Percentiles rank a stretch among this genome's conserved stretches.
Evolutionary conservation across 1,140 invertebrate genomes (phyloP).

Genomic region (Mizuhopecten yessoensis): DNA sequence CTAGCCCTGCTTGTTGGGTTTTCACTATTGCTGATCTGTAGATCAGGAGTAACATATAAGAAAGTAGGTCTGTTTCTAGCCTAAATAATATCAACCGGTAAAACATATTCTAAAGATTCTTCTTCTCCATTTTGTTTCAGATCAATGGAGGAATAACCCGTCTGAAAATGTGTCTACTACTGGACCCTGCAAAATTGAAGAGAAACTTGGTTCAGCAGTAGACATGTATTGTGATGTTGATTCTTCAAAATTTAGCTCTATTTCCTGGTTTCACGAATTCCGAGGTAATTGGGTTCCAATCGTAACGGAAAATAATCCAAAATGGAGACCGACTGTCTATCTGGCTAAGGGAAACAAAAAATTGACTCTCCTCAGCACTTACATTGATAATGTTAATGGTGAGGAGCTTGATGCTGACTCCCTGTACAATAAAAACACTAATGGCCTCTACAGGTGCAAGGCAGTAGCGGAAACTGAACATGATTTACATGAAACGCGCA

Average conservation of each 20-base stretch:
- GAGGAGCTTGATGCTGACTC: not conserved
- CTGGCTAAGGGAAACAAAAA: not conserved
- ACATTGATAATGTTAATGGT: not conserved
- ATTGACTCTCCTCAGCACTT: not conserved
- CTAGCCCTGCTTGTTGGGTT: too few species aligned
- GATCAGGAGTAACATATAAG: too few species aligned
- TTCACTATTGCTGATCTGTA: too few species aligned
- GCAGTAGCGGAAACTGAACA: not conserved
- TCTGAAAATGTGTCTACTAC: not conserved
- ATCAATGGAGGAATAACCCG: not conserved
- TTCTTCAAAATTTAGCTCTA: not conserved
- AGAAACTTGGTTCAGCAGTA: not conserved
- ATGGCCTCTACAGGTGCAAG: not conserved
- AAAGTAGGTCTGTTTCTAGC: too few species aligned
- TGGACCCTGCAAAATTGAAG: not conserved
- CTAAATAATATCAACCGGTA: too few species aligned
- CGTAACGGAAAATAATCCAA: not conserved
- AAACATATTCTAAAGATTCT: too few species aligned
- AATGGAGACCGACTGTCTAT: not conserved
- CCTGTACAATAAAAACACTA: not conserved
- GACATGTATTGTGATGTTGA: constrained; percentile 7
- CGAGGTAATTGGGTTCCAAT: not conserved
- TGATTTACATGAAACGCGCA: not conserved
- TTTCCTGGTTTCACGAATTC: not conserved
- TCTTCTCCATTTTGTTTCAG: not conserved